phyloP scores from a whole-genome alignment of 1,140 invertebrate species.

The Drosophila navojoa region DNA sequence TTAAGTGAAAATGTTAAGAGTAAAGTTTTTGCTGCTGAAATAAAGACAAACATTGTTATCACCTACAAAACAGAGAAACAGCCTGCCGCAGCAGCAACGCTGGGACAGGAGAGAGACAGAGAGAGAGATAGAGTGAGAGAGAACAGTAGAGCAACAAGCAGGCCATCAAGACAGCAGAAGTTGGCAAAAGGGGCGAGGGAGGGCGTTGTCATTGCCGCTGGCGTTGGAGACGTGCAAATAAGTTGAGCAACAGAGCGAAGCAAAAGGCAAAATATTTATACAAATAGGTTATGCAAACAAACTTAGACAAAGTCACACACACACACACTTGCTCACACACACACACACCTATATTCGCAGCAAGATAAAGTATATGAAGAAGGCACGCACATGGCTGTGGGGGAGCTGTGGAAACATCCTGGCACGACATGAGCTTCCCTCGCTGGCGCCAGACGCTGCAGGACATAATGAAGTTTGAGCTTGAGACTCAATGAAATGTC shows the following conservation, averaged over 20 bases:
- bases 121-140: conserved; percentile 2
- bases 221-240: conserved; percentile 66
- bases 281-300: conserved; percentile 83
- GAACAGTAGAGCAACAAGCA: conserved; percentile 18
- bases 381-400: conserved; percentile 6
- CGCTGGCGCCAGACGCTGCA: conserved; percentile 75
- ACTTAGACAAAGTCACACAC: conserved; percentile 78
- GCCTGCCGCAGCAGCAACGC: conserved; percentile 1
- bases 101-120: background rate
- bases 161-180: conserved; percentile 23
- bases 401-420: conserved; percentile 2
- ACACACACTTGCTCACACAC: conserved; percentile 30
- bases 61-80: conserved; percentile 73
- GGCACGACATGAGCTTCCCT: conserved; percentile 61
- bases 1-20: conserved; percentile 81
- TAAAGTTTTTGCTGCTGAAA: conserved; percentile 74
- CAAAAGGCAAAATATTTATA: conserved; percentile 80
- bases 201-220: conserved; percentile 20
- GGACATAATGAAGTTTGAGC: conserved; percentile 81
- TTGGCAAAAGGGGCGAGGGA: background rate
- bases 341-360: conserved; percentile 7
- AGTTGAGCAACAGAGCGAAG: conserved; percentile 72
- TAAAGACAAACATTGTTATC: conserved; percentile 83
- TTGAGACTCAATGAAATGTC: conserved; percentile 78
- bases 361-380: conserved; percentile 33